A percentile compares a stretch with the other conserved stretches of the same genome.
Evolutionary conservation across 2,888 invertebrate genomes (phyloP).

Genomic region (Ariolimax columbianus): DNA sequence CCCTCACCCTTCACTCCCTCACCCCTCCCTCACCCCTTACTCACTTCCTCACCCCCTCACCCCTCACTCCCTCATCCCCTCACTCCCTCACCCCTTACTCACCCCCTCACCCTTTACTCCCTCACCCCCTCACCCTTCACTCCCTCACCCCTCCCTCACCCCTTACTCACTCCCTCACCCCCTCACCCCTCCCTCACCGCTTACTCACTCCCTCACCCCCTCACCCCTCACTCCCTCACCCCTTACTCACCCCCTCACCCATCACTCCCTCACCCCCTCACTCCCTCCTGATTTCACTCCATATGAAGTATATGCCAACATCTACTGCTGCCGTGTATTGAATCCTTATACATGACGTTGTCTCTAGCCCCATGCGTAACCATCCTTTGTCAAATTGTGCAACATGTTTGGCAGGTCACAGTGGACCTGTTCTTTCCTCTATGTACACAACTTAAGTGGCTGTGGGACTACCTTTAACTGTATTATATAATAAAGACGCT

Average conservation of each 20-base stretch:
- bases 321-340: too few relatives aligned
- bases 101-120: background rate
- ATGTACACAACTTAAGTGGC: too few relatives aligned
- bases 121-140: background rate
- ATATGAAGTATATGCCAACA: too few relatives aligned
- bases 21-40: slow-evolving; percentile 21
- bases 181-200: background rate
- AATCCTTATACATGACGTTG: too few relatives aligned
- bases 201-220: background rate
- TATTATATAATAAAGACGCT: too few relatives aligned
- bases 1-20: background rate
- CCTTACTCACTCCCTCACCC: too few relatives aligned
- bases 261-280: background rate
- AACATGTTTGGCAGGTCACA: too few relatives aligned
- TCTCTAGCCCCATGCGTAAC: too few relatives aligned
- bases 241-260: background rate
- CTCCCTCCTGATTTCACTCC: background rate
- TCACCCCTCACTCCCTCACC: background rate
- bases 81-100: too few relatives aligned
- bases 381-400: too few relatives aligned
- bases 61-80: background rate
- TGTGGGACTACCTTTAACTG: too few relatives aligned
- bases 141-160: slow-evolving; percentile 16
- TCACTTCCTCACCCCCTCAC: background rate
- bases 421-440: too few relatives aligned